Percentiles rank a stretch among this genome's conserved stretches.
Evolutionary conservation across 2,113 vertebrate species (phyloP).

Genomic region (cat (Felis catus)): DNA sequence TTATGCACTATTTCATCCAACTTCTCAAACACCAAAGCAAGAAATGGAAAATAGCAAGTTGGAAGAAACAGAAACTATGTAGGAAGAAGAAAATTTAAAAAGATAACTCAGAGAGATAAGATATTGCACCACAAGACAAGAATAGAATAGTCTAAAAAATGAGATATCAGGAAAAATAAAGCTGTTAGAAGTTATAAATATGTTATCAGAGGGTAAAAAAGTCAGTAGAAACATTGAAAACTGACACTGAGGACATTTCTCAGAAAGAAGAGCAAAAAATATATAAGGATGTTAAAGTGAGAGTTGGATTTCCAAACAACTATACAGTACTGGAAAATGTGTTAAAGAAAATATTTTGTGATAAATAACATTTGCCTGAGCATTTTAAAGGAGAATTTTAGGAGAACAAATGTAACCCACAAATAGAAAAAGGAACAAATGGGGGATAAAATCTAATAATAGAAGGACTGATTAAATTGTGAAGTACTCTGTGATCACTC

Average conservation of each 20-base stretch:
- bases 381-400: not conserved
- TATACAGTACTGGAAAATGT: not conserved
- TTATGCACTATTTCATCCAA: not conserved
- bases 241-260: not conserved
- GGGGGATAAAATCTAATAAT: not conserved
- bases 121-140: not conserved
- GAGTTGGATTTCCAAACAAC: not conserved
- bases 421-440: conserved; percentile 3
- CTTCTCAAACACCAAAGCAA: not conserved
- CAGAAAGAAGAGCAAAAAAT: not conserved
- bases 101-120: not conserved
- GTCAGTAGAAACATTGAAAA: not conserved
- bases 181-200: not conserved
- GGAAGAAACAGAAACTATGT: not conserved
- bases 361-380: not conserved
- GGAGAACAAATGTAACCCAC: not conserved
- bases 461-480: not conserved
- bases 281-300: not conserved
- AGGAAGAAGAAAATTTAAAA: not conserved
- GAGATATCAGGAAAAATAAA: not conserved
- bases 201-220: not conserved
- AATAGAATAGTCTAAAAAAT: not conserved
- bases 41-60: not conserved
- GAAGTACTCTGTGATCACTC: not conserved
- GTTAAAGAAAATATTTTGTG: not conserved